A percentile compares a stretch with the other conserved stretches of the same genome.
These are phyloP conservation scores for Xylota segnis DNA, from an alignment of 2,888 invertebrate species.

Conservation along the genomic window DNA sequence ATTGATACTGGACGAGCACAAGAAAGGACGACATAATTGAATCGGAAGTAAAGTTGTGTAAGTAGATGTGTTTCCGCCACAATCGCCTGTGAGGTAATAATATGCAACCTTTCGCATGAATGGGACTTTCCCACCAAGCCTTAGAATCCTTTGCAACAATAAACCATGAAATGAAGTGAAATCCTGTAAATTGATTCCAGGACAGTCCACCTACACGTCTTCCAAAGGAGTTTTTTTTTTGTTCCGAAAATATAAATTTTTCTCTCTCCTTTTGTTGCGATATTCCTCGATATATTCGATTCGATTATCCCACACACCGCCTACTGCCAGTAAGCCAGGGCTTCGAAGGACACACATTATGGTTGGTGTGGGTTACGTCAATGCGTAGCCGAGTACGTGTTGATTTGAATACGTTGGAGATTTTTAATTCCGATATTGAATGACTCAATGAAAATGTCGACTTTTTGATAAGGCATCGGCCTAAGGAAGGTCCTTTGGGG, in stretches of 20 bases:
- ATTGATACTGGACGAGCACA: neutral
- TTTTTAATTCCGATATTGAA: slow-evolving; percentile 61
- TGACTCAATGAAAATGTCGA: slow-evolving; percentile 41
- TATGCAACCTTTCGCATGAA: slow-evolving; percentile 57
- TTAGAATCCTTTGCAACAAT: slow-evolving; percentile 39
- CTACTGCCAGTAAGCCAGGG: slow-evolving; percentile 6
- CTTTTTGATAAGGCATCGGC: slow-evolving; percentile 27
- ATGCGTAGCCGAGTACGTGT: slow-evolving; percentile 53
- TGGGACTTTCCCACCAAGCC: slow-evolving; percentile 34
- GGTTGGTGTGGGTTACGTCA: slow-evolving; percentile 15
- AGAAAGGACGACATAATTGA: slow-evolving; percentile 59
- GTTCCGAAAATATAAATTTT: slow-evolving; percentile 35
- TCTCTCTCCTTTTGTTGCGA: slow-evolving; percentile 25
- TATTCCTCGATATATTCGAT: slow-evolving; percentile 38
- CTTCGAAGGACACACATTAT: slow-evolving; percentile 27
- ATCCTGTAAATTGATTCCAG: slow-evolving; percentile 69
- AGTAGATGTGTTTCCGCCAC: slow-evolving; percentile 57
- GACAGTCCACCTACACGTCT: slow-evolving; percentile 34
- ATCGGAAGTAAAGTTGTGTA: slow-evolving; percentile 67
- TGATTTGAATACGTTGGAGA: slow-evolving; percentile 66
- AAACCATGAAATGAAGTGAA: slow-evolving; percentile 28
- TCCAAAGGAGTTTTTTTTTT: slow-evolving; percentile 10
- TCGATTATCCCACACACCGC: slow-evolving; percentile 64
- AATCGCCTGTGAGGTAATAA: slow-evolving; percentile 41
- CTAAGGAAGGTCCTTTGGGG: slow-evolving; percentile 53